Percentiles rank a stretch among this genome's conserved stretches.
These are phyloP conservation scores for Cataglyphis albicans DNA, from an alignment of 2,888 invertebrate species.

Conservation along the genomic window DNA sequence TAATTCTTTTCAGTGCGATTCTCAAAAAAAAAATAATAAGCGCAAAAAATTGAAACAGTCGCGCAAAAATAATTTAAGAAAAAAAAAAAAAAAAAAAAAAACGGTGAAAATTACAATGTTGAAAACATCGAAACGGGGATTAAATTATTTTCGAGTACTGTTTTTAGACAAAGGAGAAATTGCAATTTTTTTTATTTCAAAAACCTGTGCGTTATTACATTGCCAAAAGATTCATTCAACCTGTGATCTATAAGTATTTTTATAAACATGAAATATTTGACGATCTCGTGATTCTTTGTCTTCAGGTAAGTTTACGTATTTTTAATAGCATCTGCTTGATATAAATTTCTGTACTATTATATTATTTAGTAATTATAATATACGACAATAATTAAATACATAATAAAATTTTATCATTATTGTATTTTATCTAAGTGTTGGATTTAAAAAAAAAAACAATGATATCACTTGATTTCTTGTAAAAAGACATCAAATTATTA, in stretches of 20 bases:
- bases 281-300: slow-evolving; percentile 65
- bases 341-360: neutral
- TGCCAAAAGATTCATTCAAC: slow-evolving; percentile 44
- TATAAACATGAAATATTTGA: slow-evolving; percentile 66
- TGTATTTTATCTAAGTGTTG: neutral
- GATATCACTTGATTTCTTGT: neutral
- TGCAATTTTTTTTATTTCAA: slow-evolving; percentile 23
- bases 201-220: slow-evolving; percentile 40
- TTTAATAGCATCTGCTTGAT: neutral
- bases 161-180: neutral
- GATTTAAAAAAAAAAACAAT: neutral
- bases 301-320: slow-evolving; percentile 65
- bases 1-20: slow-evolving; percentile 8
- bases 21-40: neutral
- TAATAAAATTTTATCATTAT: neutral
- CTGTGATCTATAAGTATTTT: slow-evolving; percentile 59
- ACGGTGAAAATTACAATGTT: neutral
- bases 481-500: neutral
- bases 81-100: neutral
- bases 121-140: neutral
- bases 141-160: neutral
- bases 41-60: neutral
- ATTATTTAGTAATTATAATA: slow-evolving; percentile 1
- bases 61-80: neutral
- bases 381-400: neutral